Base-by-base conservation (phyloP, 92 coral and sea anemone genomes). In the Nematostella vectensis region DNA sequence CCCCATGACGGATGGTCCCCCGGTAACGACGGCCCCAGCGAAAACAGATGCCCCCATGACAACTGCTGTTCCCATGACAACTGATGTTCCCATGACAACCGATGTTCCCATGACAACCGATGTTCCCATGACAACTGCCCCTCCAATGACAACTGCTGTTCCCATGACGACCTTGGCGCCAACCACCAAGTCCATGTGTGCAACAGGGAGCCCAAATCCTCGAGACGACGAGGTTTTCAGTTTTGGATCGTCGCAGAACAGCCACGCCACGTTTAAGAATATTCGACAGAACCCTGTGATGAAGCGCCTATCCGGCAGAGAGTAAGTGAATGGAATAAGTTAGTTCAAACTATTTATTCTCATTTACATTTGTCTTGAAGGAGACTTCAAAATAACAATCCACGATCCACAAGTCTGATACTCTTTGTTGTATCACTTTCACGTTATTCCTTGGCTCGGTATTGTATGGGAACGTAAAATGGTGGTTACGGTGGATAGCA, bases 231-330 rank as follows among this genome's bases (percentile, higher is more conserved):
- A 67, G 9, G 70, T 61, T 3, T 3, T 48, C 21, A 59, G 63
- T 31, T 70, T 69, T 48, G 82, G 78, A 3, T 23, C 23, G 4
- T 70, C 56, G 27, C 36, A 44, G 18, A 51, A 75, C 67, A 81
- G 78, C 29, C 49, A 65, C 37, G 83, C 69, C 25, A n/a, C 25
- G 29, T 81, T 67, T 27, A 29, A 47, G 1, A 58, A 72, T 11
- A 3, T 48, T 3, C 26, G 11, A 48, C 19, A 28, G 11, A 31
- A 36, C 25, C 29, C 8, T 4, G 65, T 61, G 18, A 61, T 80
- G 55, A 54, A 1, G 29, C 68, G 72, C 66, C 42, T 68, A 4
- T 24, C 61, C n/a, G 71, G 83, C 29, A 0, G 2, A 11, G 64
- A 31, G 94, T 83, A 36, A 62, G 86, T 63, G n/a, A n/a, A n/a